These are phyloP conservation scores for Iguana delicatissima DNA, from an alignment of 2,797 vertebrate species.

Conservation along the genomic window DNA sequence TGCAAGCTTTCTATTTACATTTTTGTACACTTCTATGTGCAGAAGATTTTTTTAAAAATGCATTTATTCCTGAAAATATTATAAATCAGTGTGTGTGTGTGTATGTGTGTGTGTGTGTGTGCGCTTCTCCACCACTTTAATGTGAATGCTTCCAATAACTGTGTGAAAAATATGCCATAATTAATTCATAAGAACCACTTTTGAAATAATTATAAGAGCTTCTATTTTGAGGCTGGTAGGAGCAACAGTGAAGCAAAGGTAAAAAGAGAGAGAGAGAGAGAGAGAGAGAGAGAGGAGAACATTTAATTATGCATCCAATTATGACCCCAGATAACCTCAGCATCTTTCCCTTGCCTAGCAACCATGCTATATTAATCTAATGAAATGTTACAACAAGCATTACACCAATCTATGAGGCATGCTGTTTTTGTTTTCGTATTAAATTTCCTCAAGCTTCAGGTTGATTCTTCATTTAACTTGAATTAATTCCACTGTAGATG, in stretches of 20 bases:
- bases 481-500: constrained; percentile 30
- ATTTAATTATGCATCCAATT: constrained; percentile 23
- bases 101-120: no score
- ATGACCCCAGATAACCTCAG: constrained; percentile 34
- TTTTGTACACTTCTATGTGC: not conserved
- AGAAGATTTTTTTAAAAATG: not conserved
- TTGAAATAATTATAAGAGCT: constrained; percentile 42
- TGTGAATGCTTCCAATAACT: constrained; percentile 6
- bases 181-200: constrained; percentile 40
- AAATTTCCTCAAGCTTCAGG: constrained; percentile 37
- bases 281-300: not conserved
- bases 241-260: not conserved
- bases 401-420: constrained; percentile 23
- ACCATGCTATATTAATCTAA: constrained; percentile 41
- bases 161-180: constrained; percentile 22
- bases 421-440: not conserved
- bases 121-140: not conserved
- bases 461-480: constrained; percentile 41
- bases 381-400: constrained; percentile 33
- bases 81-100: not conserved
- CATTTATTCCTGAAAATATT: not conserved
- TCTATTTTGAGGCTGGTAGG: constrained; percentile 14
- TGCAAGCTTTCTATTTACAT: no score
- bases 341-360: constrained; percentile 43
- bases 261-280: not conserved